A percentile compares a stretch with the other conserved stretches of the same genome.
Conservation (phyloP, 2,797 vertebrate genomes). For the Pipistrellus pipistrellus region DNA sequence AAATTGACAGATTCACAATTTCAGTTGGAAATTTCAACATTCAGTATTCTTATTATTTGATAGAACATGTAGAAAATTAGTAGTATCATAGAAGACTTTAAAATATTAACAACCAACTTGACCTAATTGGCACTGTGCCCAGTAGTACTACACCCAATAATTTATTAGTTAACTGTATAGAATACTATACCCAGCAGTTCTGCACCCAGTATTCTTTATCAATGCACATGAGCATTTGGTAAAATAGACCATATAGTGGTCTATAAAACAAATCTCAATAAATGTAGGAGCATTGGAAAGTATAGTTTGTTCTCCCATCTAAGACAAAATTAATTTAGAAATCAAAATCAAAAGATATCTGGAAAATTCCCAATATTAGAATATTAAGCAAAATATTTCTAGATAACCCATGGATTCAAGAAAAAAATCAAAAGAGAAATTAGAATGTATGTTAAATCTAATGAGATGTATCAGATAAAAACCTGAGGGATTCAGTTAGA, state of each 20-base stretch:
- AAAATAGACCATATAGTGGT: background rate
- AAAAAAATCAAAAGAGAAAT: background rate
- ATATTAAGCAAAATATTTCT: background rate
- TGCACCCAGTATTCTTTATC: background rate
- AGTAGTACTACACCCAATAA: background rate
- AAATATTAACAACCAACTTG: background rate
- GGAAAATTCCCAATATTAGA: background rate
- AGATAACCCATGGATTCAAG: background rate
- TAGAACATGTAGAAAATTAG: background rate
- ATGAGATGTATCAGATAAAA: background rate
- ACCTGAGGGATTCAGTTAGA: background rate
- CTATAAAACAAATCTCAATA: background rate
- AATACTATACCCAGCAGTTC: background rate
- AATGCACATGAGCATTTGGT: background rate
- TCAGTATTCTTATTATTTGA: background rate
- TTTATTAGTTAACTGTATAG: background rate
- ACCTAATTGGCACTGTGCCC: no score
- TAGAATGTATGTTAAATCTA: background rate
- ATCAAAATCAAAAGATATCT: background rate
- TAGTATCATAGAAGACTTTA: background rate
- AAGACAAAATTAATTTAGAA: constrained; percentile 43
- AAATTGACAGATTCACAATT: background rate
- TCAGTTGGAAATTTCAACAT: background rate
- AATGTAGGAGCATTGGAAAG: background rate
- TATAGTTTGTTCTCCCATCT: background rate